Percentiles rank a stretch among this genome's conserved stretches.
These are phyloP conservation scores for Trachelus stipa DNA, from an alignment of 2,888 invertebrate genomes.

Conservation along the genomic window DNA sequence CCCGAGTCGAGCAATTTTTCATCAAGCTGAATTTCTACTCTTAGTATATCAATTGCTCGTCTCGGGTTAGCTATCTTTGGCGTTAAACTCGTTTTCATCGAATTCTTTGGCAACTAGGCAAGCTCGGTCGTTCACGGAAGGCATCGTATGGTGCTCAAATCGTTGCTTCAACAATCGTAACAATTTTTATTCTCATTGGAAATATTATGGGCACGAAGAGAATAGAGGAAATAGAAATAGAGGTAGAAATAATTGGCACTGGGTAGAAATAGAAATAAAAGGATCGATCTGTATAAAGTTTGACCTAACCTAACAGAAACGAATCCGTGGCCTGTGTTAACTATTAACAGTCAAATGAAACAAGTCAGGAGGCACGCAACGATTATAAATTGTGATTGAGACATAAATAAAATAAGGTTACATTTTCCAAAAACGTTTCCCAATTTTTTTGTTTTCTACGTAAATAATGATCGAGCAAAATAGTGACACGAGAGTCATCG, in stretches of 20 bases:
- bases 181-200: constrained; percentile 39
- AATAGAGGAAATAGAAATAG: background rate
- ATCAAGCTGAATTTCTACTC: background rate
- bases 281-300: background rate
- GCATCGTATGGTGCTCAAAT: constrained; percentile 66
- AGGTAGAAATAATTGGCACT: background rate
- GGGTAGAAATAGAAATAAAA: background rate
- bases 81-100: constrained; percentile 37
- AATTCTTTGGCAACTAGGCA: constrained; percentile 56
- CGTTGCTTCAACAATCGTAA: constrained; percentile 64
- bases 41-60: background rate
- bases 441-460: too few species aligned
- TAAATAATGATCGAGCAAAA: background rate
- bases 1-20: constrained; percentile 19
- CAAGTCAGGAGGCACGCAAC: background rate
- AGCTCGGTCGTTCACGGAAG: constrained; percentile 67
- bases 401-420: too few species aligned
- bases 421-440: too few species aligned
- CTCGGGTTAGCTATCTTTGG: background rate
- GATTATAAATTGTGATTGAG: background rate
- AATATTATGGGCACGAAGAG: background rate
- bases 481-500: background rate
- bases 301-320: background rate
- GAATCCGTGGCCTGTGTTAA: background rate
- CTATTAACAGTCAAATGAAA: background rate